phyloP scores from a whole-genome alignment of 2,797 vertebrate species.

The Epinephelus awoara region DNA sequence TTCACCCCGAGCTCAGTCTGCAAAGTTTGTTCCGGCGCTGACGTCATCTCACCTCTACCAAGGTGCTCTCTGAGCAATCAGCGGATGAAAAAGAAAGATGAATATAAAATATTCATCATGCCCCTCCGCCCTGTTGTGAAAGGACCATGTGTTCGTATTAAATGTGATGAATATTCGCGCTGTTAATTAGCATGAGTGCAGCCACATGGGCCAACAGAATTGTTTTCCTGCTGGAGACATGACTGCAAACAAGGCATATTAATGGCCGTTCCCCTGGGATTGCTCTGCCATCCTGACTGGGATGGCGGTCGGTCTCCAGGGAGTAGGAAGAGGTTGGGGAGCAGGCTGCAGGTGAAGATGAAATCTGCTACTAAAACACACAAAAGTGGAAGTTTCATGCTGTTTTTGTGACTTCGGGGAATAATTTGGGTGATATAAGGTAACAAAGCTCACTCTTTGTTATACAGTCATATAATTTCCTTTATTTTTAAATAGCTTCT shows the following conservation, averaged over 20 bases:
- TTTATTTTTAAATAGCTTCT: slow-evolving; percentile 15
- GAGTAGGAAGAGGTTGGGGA: slow-evolving; percentile 35
- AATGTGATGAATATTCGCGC: slow-evolving; percentile 79
- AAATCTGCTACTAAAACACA: not conserved
- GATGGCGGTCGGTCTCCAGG: slow-evolving; percentile 37
- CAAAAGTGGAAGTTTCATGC: not conserved
- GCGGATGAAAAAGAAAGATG: slow-evolving; percentile 34
- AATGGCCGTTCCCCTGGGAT: slow-evolving; percentile 66
- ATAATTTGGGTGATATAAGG: not conserved
- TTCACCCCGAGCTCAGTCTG: slow-evolving; percentile 34
- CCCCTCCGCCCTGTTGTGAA: slow-evolving; percentile 58
- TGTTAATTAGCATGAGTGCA: slow-evolving; percentile 80
- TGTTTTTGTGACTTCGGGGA: not conserved
- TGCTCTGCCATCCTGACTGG: slow-evolving; percentile 33
- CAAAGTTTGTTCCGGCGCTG: slow-evolving; percentile 49
- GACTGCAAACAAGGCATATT: slow-evolving; percentile 75
- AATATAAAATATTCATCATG: slow-evolving; percentile 72
- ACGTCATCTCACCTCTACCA: slow-evolving; percentile 71
- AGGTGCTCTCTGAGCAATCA: slow-evolving; percentile 66
- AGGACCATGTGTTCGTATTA: slow-evolving; percentile 78
- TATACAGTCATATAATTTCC: not conserved
- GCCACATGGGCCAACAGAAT: slow-evolving; percentile 73
- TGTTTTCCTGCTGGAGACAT: slow-evolving; percentile 73
- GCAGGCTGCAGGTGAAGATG: slow-evolving; percentile 26
- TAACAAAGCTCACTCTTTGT: not conserved